A percentile compares a stretch with the other conserved stretches of the same genome.
Evolutionary conservation across 2,797 vertebrate species (phyloP).

Genomic region (Siniperca scherzeri): DNA sequence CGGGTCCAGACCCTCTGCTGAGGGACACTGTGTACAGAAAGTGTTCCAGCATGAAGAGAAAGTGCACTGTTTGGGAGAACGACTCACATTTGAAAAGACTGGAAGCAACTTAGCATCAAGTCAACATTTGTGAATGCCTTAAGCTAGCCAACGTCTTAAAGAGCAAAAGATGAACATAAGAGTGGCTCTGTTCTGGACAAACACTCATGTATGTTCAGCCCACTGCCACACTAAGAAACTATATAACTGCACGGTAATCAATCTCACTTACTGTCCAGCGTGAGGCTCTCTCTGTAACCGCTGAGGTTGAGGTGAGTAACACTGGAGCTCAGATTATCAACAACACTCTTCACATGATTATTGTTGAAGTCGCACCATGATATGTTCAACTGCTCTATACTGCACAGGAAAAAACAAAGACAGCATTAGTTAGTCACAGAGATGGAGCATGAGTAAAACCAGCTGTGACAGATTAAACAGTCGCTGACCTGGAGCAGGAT

Average conservation of each 20-base stretch:
- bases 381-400: slow-evolving; percentile 92
- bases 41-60: not conserved
- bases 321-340: slow-evolving; percentile 80
- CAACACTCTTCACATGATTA: slow-evolving; percentile 87
- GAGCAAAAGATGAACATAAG: too few species aligned
- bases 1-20: too few species aligned
- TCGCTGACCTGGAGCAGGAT: slow-evolving; percentile 86
- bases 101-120: not conserved
- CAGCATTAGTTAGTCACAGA: not conserved
- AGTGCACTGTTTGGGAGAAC: not conserved
- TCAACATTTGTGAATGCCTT: not conserved
- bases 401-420: slow-evolving; percentile 60
- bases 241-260: not conserved
- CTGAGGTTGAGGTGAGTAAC: slow-evolving; percentile 92
- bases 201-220: not conserved
- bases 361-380: slow-evolving; percentile 92
- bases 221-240: not conserved
- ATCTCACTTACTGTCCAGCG: slow-evolving; percentile 66
- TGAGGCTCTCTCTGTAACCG: slow-evolving; percentile 92
- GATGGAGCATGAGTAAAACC: not conserved
- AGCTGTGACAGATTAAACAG: not conserved
- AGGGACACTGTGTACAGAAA: not conserved
- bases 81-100: not conserved
- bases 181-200: too few species aligned
- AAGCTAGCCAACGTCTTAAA: not conserved